Evolutionary conservation across 2,113 vertebrate species (phyloP), one percentile per base, ranked within the genome.

Genomic region (Crotalus helleri): DNA sequence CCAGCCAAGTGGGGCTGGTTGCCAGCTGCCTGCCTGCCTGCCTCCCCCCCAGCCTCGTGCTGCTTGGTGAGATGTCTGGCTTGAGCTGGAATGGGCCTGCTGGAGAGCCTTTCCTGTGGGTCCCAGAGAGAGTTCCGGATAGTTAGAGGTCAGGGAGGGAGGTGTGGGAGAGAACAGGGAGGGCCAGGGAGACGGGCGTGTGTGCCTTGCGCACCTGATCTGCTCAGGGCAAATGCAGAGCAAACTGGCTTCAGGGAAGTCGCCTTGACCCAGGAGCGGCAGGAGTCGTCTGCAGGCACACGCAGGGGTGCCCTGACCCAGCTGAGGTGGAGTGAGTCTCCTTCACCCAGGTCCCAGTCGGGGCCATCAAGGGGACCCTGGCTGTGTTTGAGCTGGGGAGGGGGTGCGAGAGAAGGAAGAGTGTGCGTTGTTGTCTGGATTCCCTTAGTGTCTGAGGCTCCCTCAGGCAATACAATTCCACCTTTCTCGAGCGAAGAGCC

Each of bases 91-190:
- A 8, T 26, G 2, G n/a, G 55, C 1, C 74, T 19, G 87, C 53
- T 3, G 49, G 87, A 53, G 29, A 26, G 53, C 87, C 29, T 51
- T 29, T 87, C 53, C n/a, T 51, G 3, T 51, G 24, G 85, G 69
- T 53, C 19, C 85, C 86, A 29, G 4, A 17, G 51, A 33, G 53
- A 17, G 24, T 44, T 23, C 59, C 1, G 17, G 53, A 17, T 7
- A 4, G 29, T 26, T 93, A 39, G 92, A 93, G 92, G 92, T 93
- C 92, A 90, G 85, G 85, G 46, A 46, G 81, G 44, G 39, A 46
- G 81, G 44, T 12, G 85, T 21, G 85, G 46, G 9, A 57, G 88
- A 58, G 88, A 8, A 21, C 2, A 51, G 85, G 85, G 46, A 87
- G 85, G 46, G 85, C 33, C 74, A 24, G 11, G 39, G 46, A 29